Base-by-base conservation (phyloP, 2,113 vertebrate genomes). In the Chitala chitala region DNA sequence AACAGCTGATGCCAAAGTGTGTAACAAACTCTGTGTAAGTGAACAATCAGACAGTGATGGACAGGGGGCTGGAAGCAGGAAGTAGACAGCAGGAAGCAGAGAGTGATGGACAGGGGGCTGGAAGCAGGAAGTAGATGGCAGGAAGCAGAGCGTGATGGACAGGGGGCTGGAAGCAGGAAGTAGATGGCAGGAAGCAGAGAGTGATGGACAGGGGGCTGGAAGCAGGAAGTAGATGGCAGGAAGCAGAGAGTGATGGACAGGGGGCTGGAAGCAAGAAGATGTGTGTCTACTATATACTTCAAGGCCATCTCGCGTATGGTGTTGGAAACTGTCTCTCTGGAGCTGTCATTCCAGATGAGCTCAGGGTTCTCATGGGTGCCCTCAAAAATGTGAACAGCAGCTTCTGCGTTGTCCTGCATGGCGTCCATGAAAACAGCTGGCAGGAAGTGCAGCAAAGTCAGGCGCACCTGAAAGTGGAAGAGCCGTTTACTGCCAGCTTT, bases 351-450 rank as follows among this genome's bases (percentile, higher is more conserved):
- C 96, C 97, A 99, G 88, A 99, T 98, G 76, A 99, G 90, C 77
- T 99, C 97, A 0, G 97, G 97, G 84, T 99, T 99, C 88, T 99
- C 97, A 61, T 99, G 97, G 0, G 95, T 98, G 74, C 96, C 96
- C 86, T 99, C 97, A 66, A 99, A 99, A 78, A 99, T 99, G 79
- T 98, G 95, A 78, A 99, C 96, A 31, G 97, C 94, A 55, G 97
- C 97, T 85, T 99, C 97, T 0, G 97, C 92, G 71, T 94, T 99
- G 88, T 99, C 97, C 76, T 96, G 91, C 97, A 99, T 99, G 75
- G 97, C 97, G 75, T 99, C 97, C 96, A 99, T 99, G 77, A 99
- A 99, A 26, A 99, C 96, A 0, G 93, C 93, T 1, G 97, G 97
- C 46, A 99, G 88, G 87, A 99, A 99, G 36, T 98, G 98, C 85